Percentiles rank a stretch among this genome's conserved stretches.
Conservation (phyloP, 2,113 vertebrate species). For the Mobula hypostoma region DNA sequence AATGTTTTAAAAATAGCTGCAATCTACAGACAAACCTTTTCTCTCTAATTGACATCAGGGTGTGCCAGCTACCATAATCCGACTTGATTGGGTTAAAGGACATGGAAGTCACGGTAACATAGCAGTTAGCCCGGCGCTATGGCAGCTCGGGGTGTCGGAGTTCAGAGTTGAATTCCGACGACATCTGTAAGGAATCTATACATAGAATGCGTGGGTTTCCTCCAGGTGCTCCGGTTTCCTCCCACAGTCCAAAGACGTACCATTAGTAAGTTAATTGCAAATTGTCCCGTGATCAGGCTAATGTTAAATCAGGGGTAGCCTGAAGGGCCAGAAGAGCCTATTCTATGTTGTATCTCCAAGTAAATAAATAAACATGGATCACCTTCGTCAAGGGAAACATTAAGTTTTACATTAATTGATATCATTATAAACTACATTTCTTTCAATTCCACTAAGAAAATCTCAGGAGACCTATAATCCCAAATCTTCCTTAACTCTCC, state of each 20-base stretch:
- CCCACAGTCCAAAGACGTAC: too few species aligned
- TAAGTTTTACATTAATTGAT: background rate
- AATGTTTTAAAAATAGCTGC: background rate
- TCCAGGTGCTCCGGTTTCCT: too few species aligned
- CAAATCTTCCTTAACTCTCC: background rate
- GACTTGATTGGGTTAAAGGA: background rate
- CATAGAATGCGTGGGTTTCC: too few species aligned
- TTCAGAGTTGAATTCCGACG: too few species aligned
- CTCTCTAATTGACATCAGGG: background rate
- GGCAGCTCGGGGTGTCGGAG: too few species aligned
- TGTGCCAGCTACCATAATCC: background rate
- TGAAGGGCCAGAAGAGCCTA: too few species aligned
- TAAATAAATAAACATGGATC: background rate
- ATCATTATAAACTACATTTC: background rate
- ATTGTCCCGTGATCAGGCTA: too few species aligned
- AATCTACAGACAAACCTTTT: background rate
- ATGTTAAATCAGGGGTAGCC: too few species aligned
- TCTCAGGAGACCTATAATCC: background rate
- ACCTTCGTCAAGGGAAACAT: background rate
- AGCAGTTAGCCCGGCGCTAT: too few species aligned
- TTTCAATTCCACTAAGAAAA: background rate
- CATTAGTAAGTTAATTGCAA: too few species aligned
- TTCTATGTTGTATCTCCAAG: too few species aligned
- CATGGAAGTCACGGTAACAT: background rate
- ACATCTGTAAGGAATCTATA: too few species aligned